These are phyloP conservation scores for Falco berigora DNA, from an alignment of 2,797 vertebrate genomes.

Conservation along the genomic window DNA sequence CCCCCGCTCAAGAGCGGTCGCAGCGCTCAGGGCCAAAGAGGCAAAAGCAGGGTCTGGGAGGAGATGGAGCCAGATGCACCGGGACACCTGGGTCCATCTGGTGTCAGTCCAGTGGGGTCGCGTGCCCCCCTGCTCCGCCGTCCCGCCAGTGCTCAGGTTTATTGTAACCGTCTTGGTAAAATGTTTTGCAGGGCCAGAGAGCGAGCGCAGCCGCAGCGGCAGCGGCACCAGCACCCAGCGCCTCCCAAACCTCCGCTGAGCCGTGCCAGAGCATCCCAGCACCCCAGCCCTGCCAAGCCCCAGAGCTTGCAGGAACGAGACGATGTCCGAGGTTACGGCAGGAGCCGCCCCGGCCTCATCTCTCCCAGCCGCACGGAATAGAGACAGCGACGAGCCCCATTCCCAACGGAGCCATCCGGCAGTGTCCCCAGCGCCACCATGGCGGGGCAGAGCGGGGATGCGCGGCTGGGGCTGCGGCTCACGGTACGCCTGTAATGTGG, in stretches of 20 bases:
- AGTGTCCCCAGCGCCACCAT: neutral
- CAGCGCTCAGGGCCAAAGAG: neutral
- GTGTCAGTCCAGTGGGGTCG: accelerated
- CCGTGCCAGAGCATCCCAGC: neutral
- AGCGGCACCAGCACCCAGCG: accelerated
- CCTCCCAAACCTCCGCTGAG: neutral
- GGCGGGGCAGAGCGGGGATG: neutral
- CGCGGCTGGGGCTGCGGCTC: neutral
- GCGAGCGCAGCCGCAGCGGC: accelerated
- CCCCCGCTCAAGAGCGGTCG: accelerated
- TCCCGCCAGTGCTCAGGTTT: accelerated
- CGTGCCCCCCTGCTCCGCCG: accelerated
- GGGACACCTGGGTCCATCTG: accelerated
- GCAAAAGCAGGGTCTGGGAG: neutral
- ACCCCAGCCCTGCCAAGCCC: accelerated
- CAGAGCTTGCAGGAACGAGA: accelerated
- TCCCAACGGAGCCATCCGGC: neutral
- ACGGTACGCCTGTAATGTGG: neutral
- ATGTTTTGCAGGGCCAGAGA: accelerated
- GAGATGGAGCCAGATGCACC: accelerated
- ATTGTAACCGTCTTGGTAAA: accelerated
- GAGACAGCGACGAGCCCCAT: accelerated
- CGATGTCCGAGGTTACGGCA: neutral
- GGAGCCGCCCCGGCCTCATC: accelerated
- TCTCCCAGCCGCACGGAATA: neutral